phyloP scores from a whole-genome alignment of 2,888 invertebrate species.

The Aleiodes testaceus region DNA sequence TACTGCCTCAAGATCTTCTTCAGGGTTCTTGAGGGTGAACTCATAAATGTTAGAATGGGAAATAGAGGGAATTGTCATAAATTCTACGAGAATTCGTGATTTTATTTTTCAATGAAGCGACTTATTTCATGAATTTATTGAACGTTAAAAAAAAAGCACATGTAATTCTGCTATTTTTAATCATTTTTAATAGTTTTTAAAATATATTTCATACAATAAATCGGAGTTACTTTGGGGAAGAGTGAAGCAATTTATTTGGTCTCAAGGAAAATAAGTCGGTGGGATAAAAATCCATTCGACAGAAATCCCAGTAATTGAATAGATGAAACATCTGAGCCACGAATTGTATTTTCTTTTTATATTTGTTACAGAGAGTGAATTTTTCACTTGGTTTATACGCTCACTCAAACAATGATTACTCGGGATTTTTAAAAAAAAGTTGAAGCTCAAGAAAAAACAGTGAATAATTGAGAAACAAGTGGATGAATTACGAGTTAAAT shows the following conservation, averaged over 20 bases:
- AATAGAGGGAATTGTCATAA: too few relatives aligned
- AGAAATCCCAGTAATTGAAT: slow-evolving; percentile 30
- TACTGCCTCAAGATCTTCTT: slow-evolving; percentile 48
- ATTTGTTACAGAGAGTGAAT: slow-evolving; percentile 35
- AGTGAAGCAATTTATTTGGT: slow-evolving; percentile 7
- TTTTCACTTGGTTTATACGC: neutral
- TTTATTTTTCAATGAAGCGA: too few relatives aligned
- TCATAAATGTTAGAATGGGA: too few relatives aligned
- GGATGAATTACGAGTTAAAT: slow-evolving; percentile 29
- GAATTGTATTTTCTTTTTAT: slow-evolving; percentile 7
- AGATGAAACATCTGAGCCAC: slow-evolving; percentile 27
- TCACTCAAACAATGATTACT: slow-evolving; percentile 47
- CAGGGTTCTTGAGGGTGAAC: too few relatives aligned
- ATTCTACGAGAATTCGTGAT: too few relatives aligned
- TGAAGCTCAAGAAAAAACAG: slow-evolving; percentile 9
- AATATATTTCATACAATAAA: neutral
- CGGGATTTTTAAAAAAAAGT: slow-evolving; percentile 40
- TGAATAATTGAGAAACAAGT: slow-evolving; percentile 21
- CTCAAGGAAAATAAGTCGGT: neutral
- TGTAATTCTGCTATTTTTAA: too few relatives aligned
- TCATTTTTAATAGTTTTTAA: too few relatives aligned
- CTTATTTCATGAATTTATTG: too few relatives aligned
- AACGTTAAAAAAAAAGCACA: too few relatives aligned
- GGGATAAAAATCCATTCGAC: slow-evolving; percentile 21
- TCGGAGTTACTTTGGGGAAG: neutral